A percentile compares a stretch with the other conserved stretches of the same genome.
Evolutionary conservation across 2,888 invertebrate species (phyloP).

Genomic region (Calliopum simillimum): DNA sequence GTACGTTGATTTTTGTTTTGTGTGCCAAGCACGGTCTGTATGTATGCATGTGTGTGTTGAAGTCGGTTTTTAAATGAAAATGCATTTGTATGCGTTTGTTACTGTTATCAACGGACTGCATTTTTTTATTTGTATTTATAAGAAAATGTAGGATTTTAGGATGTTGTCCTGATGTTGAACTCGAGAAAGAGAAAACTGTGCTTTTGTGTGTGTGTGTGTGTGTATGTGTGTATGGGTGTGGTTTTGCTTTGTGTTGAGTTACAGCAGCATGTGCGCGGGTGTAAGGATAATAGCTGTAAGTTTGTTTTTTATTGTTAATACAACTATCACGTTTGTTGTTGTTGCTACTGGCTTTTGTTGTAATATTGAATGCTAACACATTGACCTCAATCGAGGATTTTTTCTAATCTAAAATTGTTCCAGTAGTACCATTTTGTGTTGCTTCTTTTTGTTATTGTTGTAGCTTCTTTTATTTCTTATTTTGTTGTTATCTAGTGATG

Average conservation of each 20-base stretch:
- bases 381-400: slow-evolving; percentile 37
- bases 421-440: no score
- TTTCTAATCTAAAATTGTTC: slow-evolving; percentile 2
- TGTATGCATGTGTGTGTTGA: no score
- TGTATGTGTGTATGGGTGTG: not conserved
- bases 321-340: not conserved
- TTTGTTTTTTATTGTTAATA: no score
- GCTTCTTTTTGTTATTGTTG: slow-evolving; percentile 13
- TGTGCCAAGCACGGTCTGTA: not conserved
- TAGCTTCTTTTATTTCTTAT: slow-evolving; percentile 16
- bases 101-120: not conserved
- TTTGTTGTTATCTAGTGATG: not conserved
- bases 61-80: not conserved
- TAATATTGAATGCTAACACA: slow-evolving; percentile 34
- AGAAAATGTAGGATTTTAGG: slow-evolving; percentile 9
- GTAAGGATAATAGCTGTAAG: no score
- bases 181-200: no score
- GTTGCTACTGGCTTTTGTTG: not conserved
- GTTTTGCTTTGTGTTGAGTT: not conserved
- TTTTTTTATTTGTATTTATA: not conserved
- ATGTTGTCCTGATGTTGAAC: slow-evolving; percentile 32
- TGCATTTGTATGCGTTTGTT: slow-evolving; percentile 3
- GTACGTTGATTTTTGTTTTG: not conserved
- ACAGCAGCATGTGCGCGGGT: no score
- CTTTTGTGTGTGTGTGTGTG: not conserved